Percentiles rank a stretch among this genome's conserved stretches.
These are phyloP conservation scores for Columba janthina DNA, from an alignment of 2,113 vertebrate species.

Conservation along the genomic window DNA sequence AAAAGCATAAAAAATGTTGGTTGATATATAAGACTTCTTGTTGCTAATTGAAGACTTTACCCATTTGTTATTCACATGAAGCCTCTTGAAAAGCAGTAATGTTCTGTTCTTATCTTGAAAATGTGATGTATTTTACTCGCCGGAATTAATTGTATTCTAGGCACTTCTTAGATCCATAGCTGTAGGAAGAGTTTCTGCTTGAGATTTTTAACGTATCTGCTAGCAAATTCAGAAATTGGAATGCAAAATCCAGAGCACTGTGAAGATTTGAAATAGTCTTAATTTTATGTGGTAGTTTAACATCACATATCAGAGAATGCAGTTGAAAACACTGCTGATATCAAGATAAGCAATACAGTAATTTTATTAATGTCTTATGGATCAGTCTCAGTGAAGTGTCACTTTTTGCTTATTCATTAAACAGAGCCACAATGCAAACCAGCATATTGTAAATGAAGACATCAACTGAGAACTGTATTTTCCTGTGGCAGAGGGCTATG, in stretches of 20 bases:
- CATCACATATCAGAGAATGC: background rate
- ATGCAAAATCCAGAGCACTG: background rate
- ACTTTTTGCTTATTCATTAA: background rate
- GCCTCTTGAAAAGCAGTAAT: background rate
- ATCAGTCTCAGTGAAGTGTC: background rate
- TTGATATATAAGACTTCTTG: background rate
- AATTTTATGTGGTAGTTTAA: background rate
- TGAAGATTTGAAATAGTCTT: background rate
- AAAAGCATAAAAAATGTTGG: background rate
- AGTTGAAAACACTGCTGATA: background rate
- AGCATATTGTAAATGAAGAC: background rate
- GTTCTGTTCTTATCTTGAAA: slow-evolving; percentile 2
- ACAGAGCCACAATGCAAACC: background rate
- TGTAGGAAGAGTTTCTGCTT: background rate
- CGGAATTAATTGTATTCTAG: background rate
- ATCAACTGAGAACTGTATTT: background rate
- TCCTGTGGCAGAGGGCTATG: background rate
- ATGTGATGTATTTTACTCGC: background rate
- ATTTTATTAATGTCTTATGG: background rate
- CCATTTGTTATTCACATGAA: background rate
- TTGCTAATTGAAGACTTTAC: background rate
- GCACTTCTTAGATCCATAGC: background rate
- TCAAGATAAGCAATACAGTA: background rate
- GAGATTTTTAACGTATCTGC: background rate
- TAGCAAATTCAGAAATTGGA: background rate